These are phyloP conservation scores for Pegea sp. DNA, from an alignment of 23 tunicate genomes.

Conservation along the genomic window DNA sequence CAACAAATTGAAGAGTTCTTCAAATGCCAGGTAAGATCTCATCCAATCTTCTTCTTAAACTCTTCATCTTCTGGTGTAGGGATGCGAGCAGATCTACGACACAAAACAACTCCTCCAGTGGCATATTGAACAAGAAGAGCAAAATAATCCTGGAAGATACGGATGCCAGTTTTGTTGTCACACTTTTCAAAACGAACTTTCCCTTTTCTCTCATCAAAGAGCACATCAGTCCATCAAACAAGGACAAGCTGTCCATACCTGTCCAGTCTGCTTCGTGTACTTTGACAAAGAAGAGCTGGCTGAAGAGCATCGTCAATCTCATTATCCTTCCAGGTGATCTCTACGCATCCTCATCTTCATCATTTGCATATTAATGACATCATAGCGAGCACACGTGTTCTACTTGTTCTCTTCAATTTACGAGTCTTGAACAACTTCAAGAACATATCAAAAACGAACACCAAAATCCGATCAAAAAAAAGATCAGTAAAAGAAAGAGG, in stretches of 20 bases:
- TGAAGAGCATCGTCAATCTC: not conserved
- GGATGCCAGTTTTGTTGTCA: conserved; percentile 30
- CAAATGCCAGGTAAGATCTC: not conserved
- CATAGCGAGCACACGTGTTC: too few relatives aligned
- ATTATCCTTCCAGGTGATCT: not conserved
- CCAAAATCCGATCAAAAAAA: conserved; percentile 1
- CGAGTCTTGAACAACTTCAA: conserved; percentile 1
- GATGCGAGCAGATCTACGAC: conserved; percentile 18
- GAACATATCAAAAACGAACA: not conserved
- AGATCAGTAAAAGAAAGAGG: conserved; percentile 1
- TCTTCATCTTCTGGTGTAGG: conserved; percentile 8
- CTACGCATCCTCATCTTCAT: not conserved
- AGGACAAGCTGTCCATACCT: conserved; percentile 5
- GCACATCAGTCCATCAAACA: conserved; percentile 8
- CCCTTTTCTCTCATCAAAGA: conserved; percentile 14
- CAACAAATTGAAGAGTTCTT: too few relatives aligned
- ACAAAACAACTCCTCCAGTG: conserved; percentile 8
- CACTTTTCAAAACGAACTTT: conserved; percentile 5
- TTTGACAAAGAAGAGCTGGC: conserved; percentile 5
- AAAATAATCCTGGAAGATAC: not conserved
- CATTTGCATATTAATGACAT: too few relatives aligned
- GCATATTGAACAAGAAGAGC: conserved; percentile 5
- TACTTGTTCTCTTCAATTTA: too few relatives aligned
- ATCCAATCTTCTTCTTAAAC: not conserved
- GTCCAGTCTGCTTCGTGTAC: conserved; percentile 21